Conservation (phyloP, 2,113 vertebrate genomes). For the Macquaria australasica region DNA sequence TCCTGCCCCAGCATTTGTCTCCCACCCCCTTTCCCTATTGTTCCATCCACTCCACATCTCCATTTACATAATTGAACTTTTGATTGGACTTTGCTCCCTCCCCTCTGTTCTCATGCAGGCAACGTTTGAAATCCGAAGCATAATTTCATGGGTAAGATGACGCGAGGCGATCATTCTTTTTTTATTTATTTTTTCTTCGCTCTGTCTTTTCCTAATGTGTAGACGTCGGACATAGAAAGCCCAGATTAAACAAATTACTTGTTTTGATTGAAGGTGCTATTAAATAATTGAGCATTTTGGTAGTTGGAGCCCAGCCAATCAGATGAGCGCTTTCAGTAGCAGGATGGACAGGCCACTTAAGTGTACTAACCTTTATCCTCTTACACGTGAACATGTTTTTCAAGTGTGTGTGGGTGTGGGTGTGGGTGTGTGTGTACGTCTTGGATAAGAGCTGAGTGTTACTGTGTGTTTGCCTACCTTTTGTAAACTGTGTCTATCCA, state of each 20-base stretch:
- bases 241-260: constrained; percentile 78
- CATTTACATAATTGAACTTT: constrained; percentile 88
- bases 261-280: constrained; percentile 78
- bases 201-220: constrained; percentile 55
- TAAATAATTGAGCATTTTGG: constrained; percentile 70
- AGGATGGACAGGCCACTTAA: constrained; percentile 56
- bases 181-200: neutral
- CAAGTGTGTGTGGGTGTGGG: constrained; percentile 29
- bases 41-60: constrained; percentile 81
- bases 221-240: constrained; percentile 48
- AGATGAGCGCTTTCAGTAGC: constrained; percentile 37
- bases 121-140: constrained; percentile 69
- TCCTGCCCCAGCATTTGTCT: constrained; percentile 72
- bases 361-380: constrained; percentile 49
- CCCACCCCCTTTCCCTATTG: constrained; percentile 62
- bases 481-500: neutral
- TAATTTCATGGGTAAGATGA: constrained; percentile 82
- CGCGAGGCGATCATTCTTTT: constrained; percentile 45
- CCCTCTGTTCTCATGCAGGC: constrained; percentile 60
- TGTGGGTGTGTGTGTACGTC: constrained; percentile 1
- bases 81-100: constrained; percentile 81
- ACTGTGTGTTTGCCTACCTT: neutral
- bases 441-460: constrained; percentile 11
- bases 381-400: constrained; percentile 59
- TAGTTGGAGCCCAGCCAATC: constrained; percentile 58